Base-by-base conservation (phyloP, 2,797 vertebrate species). In the Anabacerthia variegaticeps region DNA sequence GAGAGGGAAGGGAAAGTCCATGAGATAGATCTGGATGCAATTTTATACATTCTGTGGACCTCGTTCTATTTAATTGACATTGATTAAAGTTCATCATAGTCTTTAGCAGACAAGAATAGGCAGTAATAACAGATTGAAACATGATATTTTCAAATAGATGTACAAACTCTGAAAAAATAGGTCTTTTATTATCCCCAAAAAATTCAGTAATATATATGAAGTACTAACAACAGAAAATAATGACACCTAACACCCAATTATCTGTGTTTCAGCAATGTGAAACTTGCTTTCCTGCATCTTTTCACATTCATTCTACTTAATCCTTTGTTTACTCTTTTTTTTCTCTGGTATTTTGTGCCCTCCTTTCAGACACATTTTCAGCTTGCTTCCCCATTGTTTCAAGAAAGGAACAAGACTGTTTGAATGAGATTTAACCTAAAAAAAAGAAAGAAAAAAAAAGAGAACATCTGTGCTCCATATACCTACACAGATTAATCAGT, bases 401-500 rank as follows among this genome's bases (percentile, higher is more conserved):
- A 59, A 67, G 22, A 86, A 88, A 66, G 22, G 10, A 77, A 6
- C 12, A 97, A 83, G 34, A 54, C 9, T 80, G 58, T 48, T 88
- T 59, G 34, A 74, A 54, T 69, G 82, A 90, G 16, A 52, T 34
- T 89, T 74, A 92, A 59, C 26, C 11, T 5, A 19, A 39, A 41
- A 44, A 55, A 62, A 71, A 27, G 44, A 44, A 32, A 66, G 13
- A 91, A 76, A 44, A 62, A 71, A 8, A 58, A 9, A 67, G n/a
- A 68, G 17, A 92, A 72, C 30, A 92, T 80, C 52, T 88, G 62
- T 86, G 52, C n/a, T 81, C 58, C 39, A 80, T 59, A 79, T n/a
- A 43, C 32, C 59, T 54, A 63, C 89, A 88, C 16, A 93, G 91
- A 96, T 97, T 93, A 92, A 97, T 97, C 93, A 97, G 68, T 89